phyloP scores from a whole-genome alignment of 2,797 vertebrate species.

The Coccyzus lansbergi region DNA sequence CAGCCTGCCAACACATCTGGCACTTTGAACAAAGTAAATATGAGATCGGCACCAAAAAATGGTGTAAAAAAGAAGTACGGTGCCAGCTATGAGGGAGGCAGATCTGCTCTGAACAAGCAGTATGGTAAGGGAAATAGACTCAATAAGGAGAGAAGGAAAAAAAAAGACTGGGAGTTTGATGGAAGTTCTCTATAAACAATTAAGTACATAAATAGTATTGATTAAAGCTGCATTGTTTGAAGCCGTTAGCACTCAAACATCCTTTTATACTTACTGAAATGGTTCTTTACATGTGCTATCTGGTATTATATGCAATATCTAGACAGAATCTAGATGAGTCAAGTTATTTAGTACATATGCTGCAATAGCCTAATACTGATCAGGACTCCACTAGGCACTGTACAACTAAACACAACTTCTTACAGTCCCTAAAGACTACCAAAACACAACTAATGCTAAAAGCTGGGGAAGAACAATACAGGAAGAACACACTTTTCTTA shows the following conservation, averaged over 20 bases:
- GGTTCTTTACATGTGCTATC: not conserved
- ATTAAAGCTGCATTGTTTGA: not conserved
- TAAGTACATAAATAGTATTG: not conserved
- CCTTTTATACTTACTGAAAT: not conserved
- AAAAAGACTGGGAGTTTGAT: not conserved
- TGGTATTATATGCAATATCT: not conserved
- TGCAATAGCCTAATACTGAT: not conserved
- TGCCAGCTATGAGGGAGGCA: not conserved
- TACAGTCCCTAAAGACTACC: not conserved
- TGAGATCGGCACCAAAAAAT: not conserved
- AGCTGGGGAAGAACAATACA: not conserved
- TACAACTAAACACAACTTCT: not conserved
- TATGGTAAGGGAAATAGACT: not conserved
- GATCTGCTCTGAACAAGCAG: not conserved
- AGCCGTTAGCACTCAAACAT: not conserved
- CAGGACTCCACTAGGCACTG: not conserved
- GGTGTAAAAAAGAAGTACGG: not conserved
- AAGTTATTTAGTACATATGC: not conserved
- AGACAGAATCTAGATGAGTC: not conserved
- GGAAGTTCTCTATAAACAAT: not conserved
- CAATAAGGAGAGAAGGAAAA: not conserved
- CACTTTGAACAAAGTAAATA: not conserved
- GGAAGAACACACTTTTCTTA: not conserved
- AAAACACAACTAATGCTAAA: not conserved
- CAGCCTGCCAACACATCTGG: not conserved